A percentile compares a stretch with the other conserved stretches of the same genome.
These are phyloP conservation scores for Pseudorectes ferrugineus DNA, from an alignment of 2,113 vertebrate species.

Conservation along the genomic window DNA sequence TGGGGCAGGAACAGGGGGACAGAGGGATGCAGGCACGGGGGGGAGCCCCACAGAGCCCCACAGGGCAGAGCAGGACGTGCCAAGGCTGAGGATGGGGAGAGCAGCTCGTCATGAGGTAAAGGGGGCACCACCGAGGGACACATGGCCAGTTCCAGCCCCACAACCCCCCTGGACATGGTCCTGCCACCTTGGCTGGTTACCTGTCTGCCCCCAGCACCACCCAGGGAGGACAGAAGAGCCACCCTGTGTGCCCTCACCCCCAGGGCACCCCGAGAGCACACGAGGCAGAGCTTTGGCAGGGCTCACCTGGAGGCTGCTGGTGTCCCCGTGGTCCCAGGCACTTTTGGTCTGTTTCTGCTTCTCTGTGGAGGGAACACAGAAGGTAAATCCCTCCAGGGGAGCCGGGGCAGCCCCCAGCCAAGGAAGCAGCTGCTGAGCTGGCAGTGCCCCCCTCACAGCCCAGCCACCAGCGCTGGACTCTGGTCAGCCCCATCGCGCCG, in stretches of 20 bases:
- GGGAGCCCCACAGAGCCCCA: not conserved
- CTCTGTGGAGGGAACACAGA: constrained; percentile 48
- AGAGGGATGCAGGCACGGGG: not conserved
- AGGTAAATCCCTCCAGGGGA: not conserved
- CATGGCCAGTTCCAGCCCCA: fast-evolving
- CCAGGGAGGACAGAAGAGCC: not conserved
- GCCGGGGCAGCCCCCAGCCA: fast-evolving
- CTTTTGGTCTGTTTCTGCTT: constrained; percentile 81
- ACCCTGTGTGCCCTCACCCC: not conserved
- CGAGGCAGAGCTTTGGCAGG: not conserved
- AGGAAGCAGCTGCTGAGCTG: not conserved
- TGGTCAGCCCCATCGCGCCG: not conserved
- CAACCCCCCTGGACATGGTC: not conserved
- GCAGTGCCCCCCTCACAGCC: not conserved
- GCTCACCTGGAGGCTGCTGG: constrained; percentile 81
- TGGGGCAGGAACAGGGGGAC: not conserved
- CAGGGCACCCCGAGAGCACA: not conserved
- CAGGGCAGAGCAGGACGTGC: not conserved
- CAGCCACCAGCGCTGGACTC: not conserved
- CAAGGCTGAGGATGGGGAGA: not conserved
- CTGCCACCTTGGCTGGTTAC: not conserved
- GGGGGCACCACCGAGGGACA: not conserved
- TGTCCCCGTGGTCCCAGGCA: constrained; percentile 83
- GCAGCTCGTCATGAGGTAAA: fast-evolving
- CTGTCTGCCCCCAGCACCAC: not conserved